Base-by-base conservation (phyloP, 2,113 vertebrate species). In the Jacana jacana region DNA sequence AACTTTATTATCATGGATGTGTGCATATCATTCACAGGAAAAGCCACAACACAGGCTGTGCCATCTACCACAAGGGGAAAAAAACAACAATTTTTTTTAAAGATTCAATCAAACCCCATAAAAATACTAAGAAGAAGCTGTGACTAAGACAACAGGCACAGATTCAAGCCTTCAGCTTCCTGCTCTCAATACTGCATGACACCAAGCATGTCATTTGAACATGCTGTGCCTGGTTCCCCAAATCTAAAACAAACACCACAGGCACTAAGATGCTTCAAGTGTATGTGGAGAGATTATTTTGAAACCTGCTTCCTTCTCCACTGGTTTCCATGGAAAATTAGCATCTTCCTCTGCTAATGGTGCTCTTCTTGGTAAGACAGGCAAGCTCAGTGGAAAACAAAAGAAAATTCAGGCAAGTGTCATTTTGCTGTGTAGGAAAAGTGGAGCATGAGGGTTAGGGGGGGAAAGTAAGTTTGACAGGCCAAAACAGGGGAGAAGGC, bases 271-370 rank as follows among this genome's bases (percentile, higher is more conserved):
- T 27, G 49, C 49, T 12, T 7, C 61, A 72, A 75, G 52, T 44
- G n/a, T 11, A 25, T 16, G 63, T 18, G 24, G 27, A 77, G 61
- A 89, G 73, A 65, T 52, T 63, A 57, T 68, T 91, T 72, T 75
- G 84, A 89, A 95, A 87, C 20, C 5, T 46, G 23, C 31, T 92
- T 95, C 55, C 33, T 81, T 92, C 88, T 24, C 80, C 31, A 70
- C 55, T 24, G 18, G 80, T 96, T 95, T 95, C 93, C 75, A 87
- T 65, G 65, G 86, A 89, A 94, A 95, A 95, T 69, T 28, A 82
- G 16, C 31, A 82, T 66, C 58, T 85, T 75, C 20, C 25, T 54
- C 60, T 81, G 49, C 33, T 75, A 83, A 75, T 55, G 31, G 33
- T 10, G 14, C 35, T 92, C 49, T 7, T 68, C 85, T 92, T 54